phyloP scores from a whole-genome alignment of 2,797 vertebrate species.

The Adelosebastes latens region DNA sequence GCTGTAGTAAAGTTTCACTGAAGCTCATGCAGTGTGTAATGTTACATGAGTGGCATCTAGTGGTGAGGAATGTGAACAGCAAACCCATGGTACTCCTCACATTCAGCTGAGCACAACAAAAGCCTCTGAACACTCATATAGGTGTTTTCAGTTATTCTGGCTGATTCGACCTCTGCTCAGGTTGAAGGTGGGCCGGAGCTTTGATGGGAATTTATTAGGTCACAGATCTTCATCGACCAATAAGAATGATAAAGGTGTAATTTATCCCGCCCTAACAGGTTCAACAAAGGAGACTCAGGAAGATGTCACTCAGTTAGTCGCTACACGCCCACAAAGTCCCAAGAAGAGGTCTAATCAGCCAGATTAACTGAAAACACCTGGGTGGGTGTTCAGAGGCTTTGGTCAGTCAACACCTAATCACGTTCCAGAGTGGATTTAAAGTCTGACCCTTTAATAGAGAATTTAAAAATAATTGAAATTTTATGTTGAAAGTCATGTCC shows the following conservation, averaged over 20 bases:
- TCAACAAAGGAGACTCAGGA: too few species aligned
- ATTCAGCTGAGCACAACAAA: background rate
- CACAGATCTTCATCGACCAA: too few species aligned
- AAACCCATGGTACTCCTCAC: background rate
- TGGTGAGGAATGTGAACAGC: conserved; percentile 41
- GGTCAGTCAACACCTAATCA: background rate
- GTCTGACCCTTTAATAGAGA: background rate
- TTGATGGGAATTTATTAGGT: too few species aligned
- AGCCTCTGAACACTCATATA: too few species aligned
- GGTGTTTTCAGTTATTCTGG: too few species aligned
- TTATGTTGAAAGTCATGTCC: background rate
- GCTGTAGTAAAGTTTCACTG: background rate
- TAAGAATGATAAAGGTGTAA: too few species aligned
- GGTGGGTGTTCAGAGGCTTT: background rate
- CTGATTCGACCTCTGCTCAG: background rate
- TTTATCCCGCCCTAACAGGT: too few species aligned
- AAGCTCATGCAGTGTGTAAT: background rate
- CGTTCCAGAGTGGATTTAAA: background rate
- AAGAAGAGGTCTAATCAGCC: too few species aligned
- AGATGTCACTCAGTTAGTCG: too few species aligned
- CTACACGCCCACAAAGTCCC: too few species aligned
- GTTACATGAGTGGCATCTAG: conserved; percentile 70
- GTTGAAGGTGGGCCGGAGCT: background rate
- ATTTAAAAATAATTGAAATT: background rate
- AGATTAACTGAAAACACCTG: too few species aligned